phyloP scores from a whole-genome alignment of 2,797 vertebrate genomes.

The Lagorchestes hirsutus region DNA sequence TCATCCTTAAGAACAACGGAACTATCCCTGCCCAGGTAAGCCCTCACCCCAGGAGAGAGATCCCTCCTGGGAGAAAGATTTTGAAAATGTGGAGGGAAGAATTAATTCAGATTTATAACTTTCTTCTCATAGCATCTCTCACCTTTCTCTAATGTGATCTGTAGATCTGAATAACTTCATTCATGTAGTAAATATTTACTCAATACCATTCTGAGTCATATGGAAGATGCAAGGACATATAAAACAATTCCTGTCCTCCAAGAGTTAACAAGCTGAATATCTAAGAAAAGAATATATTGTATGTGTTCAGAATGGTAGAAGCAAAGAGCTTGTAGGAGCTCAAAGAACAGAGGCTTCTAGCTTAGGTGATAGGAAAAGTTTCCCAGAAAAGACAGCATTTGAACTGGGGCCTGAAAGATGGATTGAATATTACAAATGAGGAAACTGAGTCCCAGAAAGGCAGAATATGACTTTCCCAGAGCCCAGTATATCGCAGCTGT shows the following conservation, averaged over 20 bases:
- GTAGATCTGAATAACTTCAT: not conserved
- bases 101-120: not conserved
- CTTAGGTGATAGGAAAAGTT: not conserved
- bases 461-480: not conserved
- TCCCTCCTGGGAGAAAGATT: not conserved
- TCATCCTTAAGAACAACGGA: slow-evolving; percentile 91
- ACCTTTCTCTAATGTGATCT: not conserved
- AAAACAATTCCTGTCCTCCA: not conserved
- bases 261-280: not conserved
- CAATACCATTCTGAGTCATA: not conserved
- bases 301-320: not conserved
- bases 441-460: not conserved
- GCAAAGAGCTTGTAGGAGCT: not conserved
- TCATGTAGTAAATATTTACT: not conserved
- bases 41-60: not conserved
- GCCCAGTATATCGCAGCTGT: not conserved
- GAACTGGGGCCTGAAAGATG: not conserved
- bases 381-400: not conserved
- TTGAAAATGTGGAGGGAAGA: not conserved
- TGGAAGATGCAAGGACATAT: not conserved
- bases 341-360: slow-evolving; percentile 10
- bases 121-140: not conserved
- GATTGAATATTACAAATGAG: not conserved
- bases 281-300: not conserved
- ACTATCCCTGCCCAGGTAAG: slow-evolving; percentile 85